Conservation (phyloP, 2,888 invertebrate genomes). For the Brachyptera putata region DNA sequence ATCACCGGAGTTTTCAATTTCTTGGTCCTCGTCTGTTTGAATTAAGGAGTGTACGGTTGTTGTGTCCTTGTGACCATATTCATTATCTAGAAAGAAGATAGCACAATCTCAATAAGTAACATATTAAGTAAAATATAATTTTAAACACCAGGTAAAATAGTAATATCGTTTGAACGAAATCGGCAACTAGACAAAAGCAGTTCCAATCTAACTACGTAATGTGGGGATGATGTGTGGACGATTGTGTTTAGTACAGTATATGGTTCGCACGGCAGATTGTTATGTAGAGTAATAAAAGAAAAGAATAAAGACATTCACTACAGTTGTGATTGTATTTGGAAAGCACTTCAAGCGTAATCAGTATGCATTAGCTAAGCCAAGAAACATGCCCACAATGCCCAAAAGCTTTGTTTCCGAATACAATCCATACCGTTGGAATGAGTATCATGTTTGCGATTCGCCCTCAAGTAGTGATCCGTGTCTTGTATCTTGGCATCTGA, state of each 20-base stretch:
- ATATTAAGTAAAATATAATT: too few species aligned
- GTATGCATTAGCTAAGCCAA: conserved; percentile 6
- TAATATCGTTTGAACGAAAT: too few species aligned
- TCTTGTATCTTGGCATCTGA: conserved; percentile 32
- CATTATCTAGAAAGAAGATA: neutral
- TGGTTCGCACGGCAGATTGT: too few species aligned
- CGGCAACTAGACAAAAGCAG: too few species aligned
- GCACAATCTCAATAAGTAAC: too few species aligned
- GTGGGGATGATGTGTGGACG: too few species aligned
- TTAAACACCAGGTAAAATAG: too few species aligned
- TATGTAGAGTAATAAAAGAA: too few species aligned
- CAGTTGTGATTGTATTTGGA: conserved; percentile 18
- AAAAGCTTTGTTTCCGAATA: conserved; percentile 11
- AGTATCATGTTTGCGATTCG: conserved; percentile 35
- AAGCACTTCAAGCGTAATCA: conserved; percentile 4
- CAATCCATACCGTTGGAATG: conserved; percentile 28
- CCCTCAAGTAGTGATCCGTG: conserved; percentile 30
- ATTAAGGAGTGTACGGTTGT: neutral
- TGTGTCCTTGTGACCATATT: neutral
- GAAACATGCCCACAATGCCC: conserved; percentile 10
- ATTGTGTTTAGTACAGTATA: too few species aligned
- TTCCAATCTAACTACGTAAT: too few species aligned
- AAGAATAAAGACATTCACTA: neutral
- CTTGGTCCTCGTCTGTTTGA: neutral
- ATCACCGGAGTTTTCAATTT: neutral